Evolutionary conservation across 2,113 vertebrate genomes (phyloP), one percentile per base, ranked within the genome.

Genomic region (Burhinus bistriatus): DNA sequence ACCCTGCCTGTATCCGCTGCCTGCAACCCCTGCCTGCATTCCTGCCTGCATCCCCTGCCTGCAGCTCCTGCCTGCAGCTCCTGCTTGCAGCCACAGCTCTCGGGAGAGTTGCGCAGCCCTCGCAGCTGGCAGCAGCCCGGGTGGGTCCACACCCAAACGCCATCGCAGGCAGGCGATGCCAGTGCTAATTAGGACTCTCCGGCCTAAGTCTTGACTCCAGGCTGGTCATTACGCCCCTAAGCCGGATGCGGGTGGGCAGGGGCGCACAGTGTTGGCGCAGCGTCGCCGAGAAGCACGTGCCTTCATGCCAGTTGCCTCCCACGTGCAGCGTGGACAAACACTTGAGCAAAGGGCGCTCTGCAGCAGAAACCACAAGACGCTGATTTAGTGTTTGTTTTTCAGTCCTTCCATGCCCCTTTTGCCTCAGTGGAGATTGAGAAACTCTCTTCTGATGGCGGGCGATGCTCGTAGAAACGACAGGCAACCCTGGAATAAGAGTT

Each of bases 251-350:
- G 72, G 69, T 1, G 29, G 62, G 79, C 49, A 2, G 52, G 52
- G 83, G 9, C 2, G 42, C 2, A 13, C 1, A 5, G 44, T 18
- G 38, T 3, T 1, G 2, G 47, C 13, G 1, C 34, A 8, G 66
- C 44, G 3, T 27, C 5, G 0, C 81, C 1, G 9, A 62, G 61
- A 6, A 70, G 9, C 64, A 4, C 15, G 2, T 25, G 16, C 30
- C 73, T 32, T 10, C 0, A 2, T 54, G 61, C 75, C 66, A 6
- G 19, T 9, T 3, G 17, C 82, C 51, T 40, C 77, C 85, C 36
- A 18, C 9, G 4, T 3, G 30, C 1, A 0, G 34, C 4, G 1
- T 0, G 9, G 65, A 25, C 57, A 40, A 45, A n/a, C 40, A 2
- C 44, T 11, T 15, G 38, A 21, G 40, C 69, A 0, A 0, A 15